These are phyloP conservation scores for Tringa solitaria DNA, from an alignment of 2,113 vertebrate genomes.

Conservation along the genomic window DNA sequence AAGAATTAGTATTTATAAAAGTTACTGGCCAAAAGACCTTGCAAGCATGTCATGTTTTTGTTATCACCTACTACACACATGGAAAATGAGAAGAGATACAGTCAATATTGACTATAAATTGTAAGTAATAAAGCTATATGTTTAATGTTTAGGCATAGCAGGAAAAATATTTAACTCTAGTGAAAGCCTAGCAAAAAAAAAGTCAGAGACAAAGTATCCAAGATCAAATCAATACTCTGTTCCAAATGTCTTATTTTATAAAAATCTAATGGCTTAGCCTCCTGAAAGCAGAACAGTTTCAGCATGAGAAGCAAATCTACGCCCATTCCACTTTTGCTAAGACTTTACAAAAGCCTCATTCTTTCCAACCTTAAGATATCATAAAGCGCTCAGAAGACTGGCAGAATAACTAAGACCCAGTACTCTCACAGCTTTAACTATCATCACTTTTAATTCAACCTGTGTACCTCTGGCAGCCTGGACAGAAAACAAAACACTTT, in stretches of 20 bases:
- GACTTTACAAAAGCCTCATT: background rate
- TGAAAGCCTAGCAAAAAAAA: background rate
- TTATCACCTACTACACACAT: background rate
- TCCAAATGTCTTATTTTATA: background rate
- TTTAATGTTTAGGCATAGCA: background rate
- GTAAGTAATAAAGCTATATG: background rate
- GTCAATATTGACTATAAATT: background rate
- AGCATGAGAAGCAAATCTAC: background rate
- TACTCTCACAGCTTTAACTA: background rate
- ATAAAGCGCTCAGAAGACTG: background rate
- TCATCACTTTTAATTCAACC: background rate
- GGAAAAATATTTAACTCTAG: background rate
- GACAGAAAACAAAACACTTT: background rate
- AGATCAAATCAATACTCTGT: background rate
- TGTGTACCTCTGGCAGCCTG: background rate
- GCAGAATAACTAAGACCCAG: background rate
- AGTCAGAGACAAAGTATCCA: background rate
- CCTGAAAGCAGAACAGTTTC: background rate
- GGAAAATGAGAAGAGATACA: background rate
- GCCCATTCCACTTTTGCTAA: background rate
- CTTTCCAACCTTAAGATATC: background rate
- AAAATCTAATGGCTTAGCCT: background rate
- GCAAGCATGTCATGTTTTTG: background rate
- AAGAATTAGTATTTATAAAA: background rate
- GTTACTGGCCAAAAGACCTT: background rate